Base-by-base conservation (phyloP, 2,888 invertebrate species). In the Clostera curtula region DNA sequence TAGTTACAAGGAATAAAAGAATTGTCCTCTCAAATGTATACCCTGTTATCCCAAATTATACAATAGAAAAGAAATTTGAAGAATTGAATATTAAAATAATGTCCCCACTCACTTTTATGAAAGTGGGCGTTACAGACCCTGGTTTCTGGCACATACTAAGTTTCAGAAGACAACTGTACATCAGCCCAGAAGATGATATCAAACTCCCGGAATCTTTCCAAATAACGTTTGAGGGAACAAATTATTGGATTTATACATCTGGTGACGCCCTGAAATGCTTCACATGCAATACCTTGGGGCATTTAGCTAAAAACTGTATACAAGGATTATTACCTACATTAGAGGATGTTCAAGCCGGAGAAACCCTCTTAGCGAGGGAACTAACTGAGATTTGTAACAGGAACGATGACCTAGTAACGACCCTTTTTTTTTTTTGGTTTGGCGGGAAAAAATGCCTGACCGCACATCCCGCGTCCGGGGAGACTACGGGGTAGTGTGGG, bases 1-100 rank as follows among this genome's bases (percentile, higher is more conserved):
- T 35, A 25, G 29, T 43, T 8, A 36, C 37, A 5, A 31, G 31
- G 19, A 43, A 43, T 11, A 43, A 40, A 34, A 27, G 38, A 25
- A 35, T 43, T 4, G 34, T 43, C 13, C 21, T 39, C 19, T 39
- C 42, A 1, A 36, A 43, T 8, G 36, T 42, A 17, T 39, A n/a
- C n/a, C n/a, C n/a, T n/a, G n/a, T n/a, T n/a, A n/a, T n/a, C n/a
- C n/a, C n/a, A n/a, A n/a, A n/a, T n/a, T n/a, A n/a, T n/a, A n/a
- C n/a, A n/a, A n/a, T n/a, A n/a, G n/a, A n/a, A n/a, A n/a, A n/a
- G n/a, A n/a, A n/a, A n/a, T n/a, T n/a, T n/a, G n/a, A n/a, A n/a
- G n/a, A n/a, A n/a, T n/a, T n/a, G n/a, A n/a, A n/a, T n/a, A n/a
- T n/a, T n/a, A n/a, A n/a, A n/a, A n/a, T n/a, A n/a, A n/a, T n/a